Base-by-base conservation (phyloP, 1,140 invertebrate species). In the Ectropis grisescens region DNA sequence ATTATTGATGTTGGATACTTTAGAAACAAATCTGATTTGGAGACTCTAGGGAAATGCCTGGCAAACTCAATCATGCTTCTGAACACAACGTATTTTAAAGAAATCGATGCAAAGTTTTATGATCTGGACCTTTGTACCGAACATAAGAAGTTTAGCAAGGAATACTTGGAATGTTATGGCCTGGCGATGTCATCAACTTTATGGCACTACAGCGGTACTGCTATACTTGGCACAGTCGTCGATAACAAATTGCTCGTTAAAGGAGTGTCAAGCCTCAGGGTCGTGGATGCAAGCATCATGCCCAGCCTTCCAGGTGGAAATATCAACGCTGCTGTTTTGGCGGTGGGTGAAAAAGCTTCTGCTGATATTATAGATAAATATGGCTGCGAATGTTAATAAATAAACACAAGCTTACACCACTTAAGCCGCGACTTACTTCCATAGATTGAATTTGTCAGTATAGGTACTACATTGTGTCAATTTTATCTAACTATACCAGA, bases 61-160 rank as follows among this genome's bases (percentile, higher is more conserved):
- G 16, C 10, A 11, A 28, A 44, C 11, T 30, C 27, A 10, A 9
- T 14, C 8, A 16, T 9, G 2, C 5, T 44, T 0, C 0, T 26
- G 1, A 29, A 36, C 8, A 91, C 92, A 88, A 86, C 90, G 10
- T 91, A 92, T 11, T 50, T 44, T 31, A 38, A 35, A 7, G 36
- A 19, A 8, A 13, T 41, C 2, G 19, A 27, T n/a, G 33, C 37
- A 2, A 10, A 23, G 3, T 11, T 35, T 4, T 15, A 41, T 2
- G 13, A 44, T 12, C 10, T 41, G 0, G 13, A 23, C 4, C n/a
- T 42, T 2, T 22, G 19, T 9, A 11, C 26, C 8, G 31, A 41
- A 12, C 45, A 29, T 25, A 26, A 10, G n/a, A 8, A 9, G 6
- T 36, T n/a, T 5, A 11, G 11, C 11, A 16, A 13, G 11, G 55